Evolutionary conservation across 2,888 invertebrate genomes (phyloP).

Genomic region (Erpobdella octoculata): DNA sequence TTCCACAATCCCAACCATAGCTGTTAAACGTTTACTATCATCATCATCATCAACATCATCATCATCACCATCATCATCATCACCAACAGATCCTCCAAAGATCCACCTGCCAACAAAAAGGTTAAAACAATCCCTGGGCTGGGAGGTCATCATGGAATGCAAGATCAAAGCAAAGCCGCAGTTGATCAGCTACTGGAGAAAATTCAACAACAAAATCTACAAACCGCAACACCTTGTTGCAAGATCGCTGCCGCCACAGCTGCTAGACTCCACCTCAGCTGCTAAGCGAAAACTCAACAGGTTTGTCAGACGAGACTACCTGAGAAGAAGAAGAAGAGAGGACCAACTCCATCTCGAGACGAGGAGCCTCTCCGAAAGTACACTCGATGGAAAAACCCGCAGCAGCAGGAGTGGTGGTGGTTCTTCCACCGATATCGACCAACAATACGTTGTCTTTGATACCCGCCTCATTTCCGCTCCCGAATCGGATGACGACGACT

Average conservation of each 20-base stretch:
- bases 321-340: too few species aligned
- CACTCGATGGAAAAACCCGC: neutral
- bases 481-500: neutral
- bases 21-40: too few species aligned
- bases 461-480: neutral
- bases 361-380: neutral
- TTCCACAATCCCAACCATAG: too few species aligned
- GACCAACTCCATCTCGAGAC: neutral
- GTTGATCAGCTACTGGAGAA: neutral
- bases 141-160: conserved; percentile 19
- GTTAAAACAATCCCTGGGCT: conserved; percentile 10
- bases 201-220: neutral
- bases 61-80: too few species aligned
- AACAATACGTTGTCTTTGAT: neutral
- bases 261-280: too few species aligned
- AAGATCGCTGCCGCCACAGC: too few species aligned
- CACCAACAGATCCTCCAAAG: conserved; percentile 17
- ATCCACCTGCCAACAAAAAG: neutral
- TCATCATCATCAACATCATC: too few species aligned
- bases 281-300: neutral
- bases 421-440: too few species aligned
- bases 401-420: too few species aligned
- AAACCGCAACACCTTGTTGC: neutral
- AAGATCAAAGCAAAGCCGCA: neutral
- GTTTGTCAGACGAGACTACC: too few species aligned